Percentiles rank a stretch among this genome's conserved stretches.
These are phyloP conservation scores for Holacanthella duospinosa DNA, from an alignment of 2,888 invertebrate species.

Conservation along the genomic window DNA sequence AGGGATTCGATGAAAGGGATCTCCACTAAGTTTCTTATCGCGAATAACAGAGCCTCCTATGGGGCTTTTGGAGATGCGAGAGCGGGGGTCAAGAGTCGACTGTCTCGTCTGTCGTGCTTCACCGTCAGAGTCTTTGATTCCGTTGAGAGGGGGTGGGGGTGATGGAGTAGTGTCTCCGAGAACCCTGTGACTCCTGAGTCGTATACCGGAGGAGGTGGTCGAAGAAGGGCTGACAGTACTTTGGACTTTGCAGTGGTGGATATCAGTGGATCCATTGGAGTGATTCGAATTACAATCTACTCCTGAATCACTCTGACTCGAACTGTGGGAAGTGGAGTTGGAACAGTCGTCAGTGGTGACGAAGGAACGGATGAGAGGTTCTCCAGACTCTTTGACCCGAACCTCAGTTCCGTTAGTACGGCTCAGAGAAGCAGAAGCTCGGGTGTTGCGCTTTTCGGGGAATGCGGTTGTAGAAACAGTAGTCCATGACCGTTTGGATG, in stretches of 20 bases:
- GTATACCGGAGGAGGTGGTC: slow-evolving; percentile 42
- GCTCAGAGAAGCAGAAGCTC: neutral
- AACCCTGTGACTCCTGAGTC: slow-evolving; percentile 53
- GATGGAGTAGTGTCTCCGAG: slow-evolving; percentile 39
- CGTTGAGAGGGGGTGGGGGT: neutral
- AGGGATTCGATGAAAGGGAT: slow-evolving; percentile 11
- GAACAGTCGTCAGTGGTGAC: slow-evolving; percentile 11
- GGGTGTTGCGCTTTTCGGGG: neutral
- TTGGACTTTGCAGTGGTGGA: too few relatives aligned
- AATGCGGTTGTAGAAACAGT: neutral
- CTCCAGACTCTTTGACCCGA: neutral
- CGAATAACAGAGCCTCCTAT: neutral
- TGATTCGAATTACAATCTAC: slow-evolving; percentile 28
- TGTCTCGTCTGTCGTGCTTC: neutral
- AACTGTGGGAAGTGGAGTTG: slow-evolving; percentile 30
- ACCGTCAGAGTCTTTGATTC: neutral
- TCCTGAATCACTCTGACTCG: slow-evolving; percentile 35
- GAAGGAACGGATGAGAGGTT: neutral
- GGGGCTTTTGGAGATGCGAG: neutral
- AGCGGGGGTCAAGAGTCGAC: neutral
- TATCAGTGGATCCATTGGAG: slow-evolving; percentile 6
- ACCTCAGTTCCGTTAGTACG: neutral
- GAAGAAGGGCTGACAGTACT: too few relatives aligned
- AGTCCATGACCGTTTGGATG: neutral
- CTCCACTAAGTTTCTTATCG: neutral